These are phyloP conservation scores for Diadromus collaris DNA, from an alignment of 2,888 invertebrate species.

Conservation along the genomic window DNA sequence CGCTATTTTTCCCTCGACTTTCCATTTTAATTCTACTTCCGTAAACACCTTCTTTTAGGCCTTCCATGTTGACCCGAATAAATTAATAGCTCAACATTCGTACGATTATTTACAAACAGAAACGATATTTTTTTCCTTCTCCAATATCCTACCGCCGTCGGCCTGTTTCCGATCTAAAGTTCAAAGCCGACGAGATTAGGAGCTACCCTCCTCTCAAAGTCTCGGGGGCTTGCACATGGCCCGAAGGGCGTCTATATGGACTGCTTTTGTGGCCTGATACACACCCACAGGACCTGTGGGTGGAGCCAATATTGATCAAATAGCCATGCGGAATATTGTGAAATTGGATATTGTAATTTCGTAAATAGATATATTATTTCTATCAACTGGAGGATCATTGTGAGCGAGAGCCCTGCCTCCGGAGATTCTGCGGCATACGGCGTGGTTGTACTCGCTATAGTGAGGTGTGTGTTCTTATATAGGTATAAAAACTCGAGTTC, in stretches of 20 bases:
- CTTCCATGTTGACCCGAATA: neutral
- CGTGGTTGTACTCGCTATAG: constrained; percentile 68
- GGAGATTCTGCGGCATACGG: constrained; percentile 5
- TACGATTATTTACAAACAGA: constrained; percentile 3
- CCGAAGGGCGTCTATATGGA: neutral
- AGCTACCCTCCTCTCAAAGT: constrained; percentile 7
- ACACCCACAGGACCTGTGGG: constrained; percentile 25
- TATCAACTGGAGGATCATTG: constrained; percentile 57
- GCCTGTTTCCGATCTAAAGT: constrained; percentile 14
- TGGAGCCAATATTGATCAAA: constrained; percentile 75
- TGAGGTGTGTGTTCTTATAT: neutral
- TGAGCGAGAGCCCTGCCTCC: constrained; percentile 4
- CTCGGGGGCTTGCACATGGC: constrained; percentile 11
- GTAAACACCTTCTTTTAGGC: neutral
- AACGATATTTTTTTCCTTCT: neutral
- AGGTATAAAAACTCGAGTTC: neutral
- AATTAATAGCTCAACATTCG: neutral
- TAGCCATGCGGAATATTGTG: constrained; percentile 74
- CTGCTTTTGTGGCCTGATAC: neutral
- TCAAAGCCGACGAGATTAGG: constrained; percentile 39
- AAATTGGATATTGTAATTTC: constrained; percentile 76
- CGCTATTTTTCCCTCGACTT: constrained; percentile 39
- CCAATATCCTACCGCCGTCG: neutral
- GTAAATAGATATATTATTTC: constrained; percentile 76
- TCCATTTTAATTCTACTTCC: constrained; percentile 7